These are phyloP conservation scores for Muntiacus reevesi DNA, from an alignment of 2,113 vertebrate genomes.

Conservation along the genomic window DNA sequence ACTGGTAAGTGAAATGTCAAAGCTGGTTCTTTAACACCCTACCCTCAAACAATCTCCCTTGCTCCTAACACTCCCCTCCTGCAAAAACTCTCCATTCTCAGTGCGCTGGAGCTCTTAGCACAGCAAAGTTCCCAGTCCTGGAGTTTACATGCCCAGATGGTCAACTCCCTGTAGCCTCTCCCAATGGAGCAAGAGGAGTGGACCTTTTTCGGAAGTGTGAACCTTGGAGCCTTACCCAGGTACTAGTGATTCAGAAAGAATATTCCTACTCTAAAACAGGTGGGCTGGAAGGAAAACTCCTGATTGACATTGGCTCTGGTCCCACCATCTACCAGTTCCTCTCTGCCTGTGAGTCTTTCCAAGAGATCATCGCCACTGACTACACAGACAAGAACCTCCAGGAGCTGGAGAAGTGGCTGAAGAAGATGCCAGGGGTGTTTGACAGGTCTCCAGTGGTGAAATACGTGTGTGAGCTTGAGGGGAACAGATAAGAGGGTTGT, in stretches of 20 bases:
- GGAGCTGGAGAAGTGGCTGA: conserved; percentile 70
- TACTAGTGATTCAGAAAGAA: not conserved
- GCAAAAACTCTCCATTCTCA: not conserved
- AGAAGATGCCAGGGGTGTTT: conserved; percentile 42
- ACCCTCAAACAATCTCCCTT: not conserved
- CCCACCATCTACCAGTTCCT: conserved; percentile 61
- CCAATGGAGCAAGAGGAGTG: not conserved
- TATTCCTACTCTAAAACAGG: conserved; percentile 1
- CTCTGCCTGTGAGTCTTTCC: conserved; percentile 69
- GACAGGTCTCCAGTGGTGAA: conserved; percentile 64
- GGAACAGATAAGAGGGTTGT: conserved; percentile 34
- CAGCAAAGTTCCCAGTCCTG: not conserved
- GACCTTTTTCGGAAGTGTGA: not conserved
- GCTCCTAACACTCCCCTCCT: not conserved
- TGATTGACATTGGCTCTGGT: conserved; percentile 62
- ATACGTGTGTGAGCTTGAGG: conserved; percentile 66
- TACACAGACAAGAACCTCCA: conserved; percentile 37
- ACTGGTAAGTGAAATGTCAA: not conserved
- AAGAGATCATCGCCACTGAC: conserved; percentile 59
- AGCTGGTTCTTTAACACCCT: not conserved
- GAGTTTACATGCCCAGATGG: not conserved
- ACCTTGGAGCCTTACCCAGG: not conserved
- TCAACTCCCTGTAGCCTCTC: not conserved
- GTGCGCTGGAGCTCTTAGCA: not conserved
- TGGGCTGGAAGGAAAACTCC: conserved; percentile 46